Evolutionary conservation across 2,888 invertebrate species (phyloP), one percentile per base, ranked within the genome.

Genomic region (Conomelus anceps): DNA sequence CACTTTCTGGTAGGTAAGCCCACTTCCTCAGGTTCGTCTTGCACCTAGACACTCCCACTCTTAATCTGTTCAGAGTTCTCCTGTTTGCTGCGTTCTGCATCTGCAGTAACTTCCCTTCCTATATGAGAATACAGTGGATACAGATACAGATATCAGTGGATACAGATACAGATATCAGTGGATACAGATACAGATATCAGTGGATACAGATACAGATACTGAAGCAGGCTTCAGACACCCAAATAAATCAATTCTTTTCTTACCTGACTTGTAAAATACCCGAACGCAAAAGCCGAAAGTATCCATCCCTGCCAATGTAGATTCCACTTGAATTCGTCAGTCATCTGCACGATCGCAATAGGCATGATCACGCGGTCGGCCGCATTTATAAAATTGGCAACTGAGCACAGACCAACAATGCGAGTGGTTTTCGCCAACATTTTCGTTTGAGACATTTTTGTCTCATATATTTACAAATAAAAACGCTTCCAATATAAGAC

Each of bases 301-400:
- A 96, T 96, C 96, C 96, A 96, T 88, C 96, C 96, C 92, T 96
- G 96, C 92, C 95, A 95, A 92, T 96, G 95, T 85, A 96, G 93
- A 90, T 94, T 95, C 96, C 96, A 96, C 89, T 95, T 94, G 92
- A 95, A 96, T 92, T 96, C 94, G 92, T 96, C 95, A 0, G 96
- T 95, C 96, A 96, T 96, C 3, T 95, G 96, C 41, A 96, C 95
- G 90, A 96, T 96, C 23, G 96, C 96, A 89, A 96, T 96, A 0
- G 96, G 96, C 96, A 96, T 96, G 89, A 96, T 95, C 7, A 96
- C 96, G 90, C 96, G 93, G 93, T 96, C 96, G 3, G 96, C 96
- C 88, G 96, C 95, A 93, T 96, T 96, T 92, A 96, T 96, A 92
- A 96, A 96, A 93, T 96, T 96, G 87, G 96, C 96, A 87, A 95